Conservation (phyloP, 2,113 vertebrate genomes). For the Etheostoma cragini region DNA sequence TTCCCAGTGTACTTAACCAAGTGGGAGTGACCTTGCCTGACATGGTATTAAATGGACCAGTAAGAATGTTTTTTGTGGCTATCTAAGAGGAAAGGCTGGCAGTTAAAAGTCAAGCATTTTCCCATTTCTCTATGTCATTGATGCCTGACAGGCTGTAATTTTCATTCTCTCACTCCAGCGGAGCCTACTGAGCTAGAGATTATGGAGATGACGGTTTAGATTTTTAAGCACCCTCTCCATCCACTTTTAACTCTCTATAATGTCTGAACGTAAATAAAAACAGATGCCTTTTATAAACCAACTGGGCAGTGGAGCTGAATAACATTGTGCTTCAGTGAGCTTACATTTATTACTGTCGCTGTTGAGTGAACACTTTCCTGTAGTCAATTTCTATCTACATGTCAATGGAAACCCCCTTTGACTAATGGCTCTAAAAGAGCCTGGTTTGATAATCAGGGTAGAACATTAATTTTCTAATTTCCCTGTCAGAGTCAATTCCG, state of each 20-base stretch:
- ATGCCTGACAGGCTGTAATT: slow-evolving; percentile 93
- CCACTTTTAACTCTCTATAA: slow-evolving; percentile 77
- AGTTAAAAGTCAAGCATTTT: slow-evolving; percentile 90
- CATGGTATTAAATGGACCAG: slow-evolving; percentile 88
- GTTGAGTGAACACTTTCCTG: slow-evolving; percentile 70
- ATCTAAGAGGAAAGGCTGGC: slow-evolving; percentile 77
- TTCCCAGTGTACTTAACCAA: slow-evolving; percentile 67
- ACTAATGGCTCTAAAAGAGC: slow-evolving; percentile 59
- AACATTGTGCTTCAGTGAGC: slow-evolving; percentile 60
- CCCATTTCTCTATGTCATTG: slow-evolving; percentile 90
- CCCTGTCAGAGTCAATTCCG: slow-evolving; percentile 64
- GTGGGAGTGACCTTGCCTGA: slow-evolving; percentile 88
- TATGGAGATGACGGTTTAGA: slow-evolving; percentile 86
- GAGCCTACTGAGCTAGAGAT: slow-evolving; percentile 88
- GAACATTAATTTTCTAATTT: slow-evolving; percentile 71
- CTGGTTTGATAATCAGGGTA: slow-evolving; percentile 52
- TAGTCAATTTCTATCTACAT: slow-evolving; percentile 68
- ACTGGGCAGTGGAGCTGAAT: slow-evolving; percentile 61
- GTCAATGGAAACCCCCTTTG: slow-evolving; percentile 57
- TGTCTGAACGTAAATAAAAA: slow-evolving; percentile 78
- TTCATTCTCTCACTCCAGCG: slow-evolving; percentile 89
- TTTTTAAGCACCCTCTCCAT: slow-evolving; percentile 80
- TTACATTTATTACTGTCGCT: slow-evolving; percentile 72
- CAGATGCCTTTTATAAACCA: slow-evolving; percentile 77
- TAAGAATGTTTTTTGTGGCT: slow-evolving; percentile 81